Evolutionary conservation across 2,888 invertebrate species (phyloP).

Genomic region (Spilarctia lutea): DNA sequence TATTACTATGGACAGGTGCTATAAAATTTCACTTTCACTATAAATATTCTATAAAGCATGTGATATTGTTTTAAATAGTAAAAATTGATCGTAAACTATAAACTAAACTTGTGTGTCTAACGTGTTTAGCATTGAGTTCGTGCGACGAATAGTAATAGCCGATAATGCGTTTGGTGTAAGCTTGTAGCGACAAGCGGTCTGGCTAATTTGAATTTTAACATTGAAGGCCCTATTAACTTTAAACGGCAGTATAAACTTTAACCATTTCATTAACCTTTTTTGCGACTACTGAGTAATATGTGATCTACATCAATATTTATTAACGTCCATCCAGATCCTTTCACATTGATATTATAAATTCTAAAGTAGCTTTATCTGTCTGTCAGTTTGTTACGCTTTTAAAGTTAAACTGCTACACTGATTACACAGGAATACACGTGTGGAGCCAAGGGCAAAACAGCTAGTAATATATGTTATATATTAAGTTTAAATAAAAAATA

Average conservation of each 20-base stretch:
- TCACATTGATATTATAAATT: no score
- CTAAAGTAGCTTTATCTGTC: neutral
- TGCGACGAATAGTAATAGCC: slow-evolving; percentile 60
- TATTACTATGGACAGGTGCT: slow-evolving; percentile 7
- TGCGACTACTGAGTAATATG: neutral
- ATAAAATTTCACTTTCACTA: slow-evolving; percentile 22
- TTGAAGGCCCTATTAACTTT: neutral
- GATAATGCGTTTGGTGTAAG: slow-evolving; percentile 45
- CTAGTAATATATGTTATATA: no score
- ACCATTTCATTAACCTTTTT: neutral
- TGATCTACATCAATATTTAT: neutral
- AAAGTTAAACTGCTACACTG: no score
- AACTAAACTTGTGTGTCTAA: slow-evolving; percentile 55
- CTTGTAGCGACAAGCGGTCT: slow-evolving; percentile 29
- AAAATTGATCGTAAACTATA: slow-evolving; percentile 49
- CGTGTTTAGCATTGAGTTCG: slow-evolving; percentile 51
- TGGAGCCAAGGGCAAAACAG: no score
- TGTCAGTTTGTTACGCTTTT: no score
- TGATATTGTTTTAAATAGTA: slow-evolving; percentile 43
- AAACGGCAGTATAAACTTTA: neutral
- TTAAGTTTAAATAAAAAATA: no score
- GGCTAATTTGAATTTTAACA: slow-evolving; percentile 8
- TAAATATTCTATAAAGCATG: slow-evolving; percentile 33
- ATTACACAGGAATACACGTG: no score
- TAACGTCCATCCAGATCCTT: neutral